Percentiles rank a stretch among this genome's conserved stretches.
Evolutionary conservation across 2,888 invertebrate genomes (phyloP).

Genomic region (Pristionchus fissidentatus): DNA sequence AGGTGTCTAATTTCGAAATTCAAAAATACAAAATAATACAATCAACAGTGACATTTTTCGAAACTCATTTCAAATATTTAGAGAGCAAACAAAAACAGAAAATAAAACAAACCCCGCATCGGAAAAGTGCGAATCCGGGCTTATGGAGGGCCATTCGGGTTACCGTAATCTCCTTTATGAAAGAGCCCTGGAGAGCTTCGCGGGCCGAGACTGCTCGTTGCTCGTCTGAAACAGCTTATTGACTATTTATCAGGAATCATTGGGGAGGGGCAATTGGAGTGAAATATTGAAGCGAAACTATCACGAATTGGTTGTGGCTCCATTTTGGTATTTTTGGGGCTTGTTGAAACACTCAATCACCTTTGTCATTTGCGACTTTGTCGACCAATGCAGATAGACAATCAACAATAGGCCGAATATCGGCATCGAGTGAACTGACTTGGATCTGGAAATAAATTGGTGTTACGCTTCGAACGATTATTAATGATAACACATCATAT

Average conservation of each 20-base stretch:
- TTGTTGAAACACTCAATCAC: constrained; percentile 6
- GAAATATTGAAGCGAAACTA: not conserved
- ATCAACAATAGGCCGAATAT: constrained; percentile 5
- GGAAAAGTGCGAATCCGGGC: not conserved
- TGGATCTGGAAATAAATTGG: constrained; percentile 35
- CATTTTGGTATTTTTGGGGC: too few relatives aligned
- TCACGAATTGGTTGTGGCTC: too few relatives aligned
- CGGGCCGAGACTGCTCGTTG: constrained; percentile 31
- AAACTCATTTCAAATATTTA: not conserved
- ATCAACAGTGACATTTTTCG: not conserved
- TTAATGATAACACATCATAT: not conserved
- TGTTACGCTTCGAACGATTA: not conserved
- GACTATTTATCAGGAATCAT: not conserved
- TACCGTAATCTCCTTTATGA: constrained; percentile 49
- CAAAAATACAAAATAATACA: not conserved
- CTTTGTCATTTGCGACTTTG: constrained; percentile 4
- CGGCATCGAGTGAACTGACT: not conserved
- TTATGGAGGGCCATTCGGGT: not conserved
- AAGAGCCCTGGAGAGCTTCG: constrained; percentile 48
- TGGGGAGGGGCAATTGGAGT: not conserved
- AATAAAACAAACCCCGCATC: constrained; percentile 26
- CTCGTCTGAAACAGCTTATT: constrained; percentile 44
- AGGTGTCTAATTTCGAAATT: not conserved
- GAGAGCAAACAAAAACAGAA: not conserved
- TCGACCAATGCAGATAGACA: constrained; percentile 7